Base-by-base conservation (phyloP, 2,113 vertebrate species). In the Oreochromis spilurus region DNA sequence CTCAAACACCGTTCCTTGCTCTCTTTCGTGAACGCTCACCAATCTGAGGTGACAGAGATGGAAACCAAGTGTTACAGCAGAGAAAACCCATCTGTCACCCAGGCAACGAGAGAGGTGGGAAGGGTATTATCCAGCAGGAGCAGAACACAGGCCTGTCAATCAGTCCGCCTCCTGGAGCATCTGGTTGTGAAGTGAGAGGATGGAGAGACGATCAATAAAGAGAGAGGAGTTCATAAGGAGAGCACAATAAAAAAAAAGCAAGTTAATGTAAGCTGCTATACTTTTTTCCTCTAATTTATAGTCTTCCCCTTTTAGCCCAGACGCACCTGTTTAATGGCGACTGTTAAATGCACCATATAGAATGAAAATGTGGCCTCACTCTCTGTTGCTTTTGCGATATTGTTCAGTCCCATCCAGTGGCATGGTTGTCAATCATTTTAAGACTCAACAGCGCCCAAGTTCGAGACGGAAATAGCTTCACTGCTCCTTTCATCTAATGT, bases 31-130 rank as follows among this genome's bases (percentile, higher is more conserved):
- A 26, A 55, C 60, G 3, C 86, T 82, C 91, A 75, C 80, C 62
- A 82, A 84, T 90, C 83, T 83, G 87, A 92, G 88, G 90, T 88
- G 94, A 92, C 90, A 88, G 77, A 91, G 88, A 92, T 83, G 62
- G 88, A 94, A 90, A 93, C 55, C 0, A 58, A 93, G 87, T 62
- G 87, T 92, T 93, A 93, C 58, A 19, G 77, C 83, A 40, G 65
- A 91, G 91, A 91, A 93, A 94, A 89, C 89, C 86, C 92, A 93
- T 95, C 92, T 88, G 92, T 95, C 95, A 94, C 94, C 93, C 79
- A 92, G 91, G 94, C 89, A 95, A 94, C 94, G 62, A 70, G 78
- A 83, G 53, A 83, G 62, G 92, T 83, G 77, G 90, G 89, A 91
- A 91, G 84, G 85, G 65, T 82, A 57, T 86, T 81, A 92, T 88